These are phyloP conservation scores for Synergus japonicus DNA, from an alignment of 2,888 invertebrate genomes.

Conservation along the genomic window DNA sequence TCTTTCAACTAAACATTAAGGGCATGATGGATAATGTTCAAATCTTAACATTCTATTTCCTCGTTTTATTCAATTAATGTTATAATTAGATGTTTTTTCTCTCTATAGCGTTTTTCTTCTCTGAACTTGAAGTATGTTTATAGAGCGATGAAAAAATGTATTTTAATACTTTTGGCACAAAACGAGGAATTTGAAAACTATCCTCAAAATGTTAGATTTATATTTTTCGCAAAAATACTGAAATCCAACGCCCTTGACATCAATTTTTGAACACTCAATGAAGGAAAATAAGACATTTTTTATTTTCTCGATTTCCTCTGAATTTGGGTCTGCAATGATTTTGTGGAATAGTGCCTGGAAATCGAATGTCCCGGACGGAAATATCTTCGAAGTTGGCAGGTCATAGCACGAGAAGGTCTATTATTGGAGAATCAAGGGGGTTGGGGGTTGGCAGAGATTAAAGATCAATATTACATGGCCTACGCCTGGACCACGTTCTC, in stretches of 20 bases:
- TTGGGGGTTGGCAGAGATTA: constrained; percentile 59
- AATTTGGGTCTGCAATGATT: neutral
- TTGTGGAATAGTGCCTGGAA: neutral
- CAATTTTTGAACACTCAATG: neutral
- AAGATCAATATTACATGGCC: constrained; percentile 64
- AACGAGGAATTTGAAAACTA: too few species aligned
- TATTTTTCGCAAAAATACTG: too few species aligned
- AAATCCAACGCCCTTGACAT: too few species aligned
- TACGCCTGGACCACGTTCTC: constrained; percentile 14
- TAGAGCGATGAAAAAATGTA: too few species aligned
- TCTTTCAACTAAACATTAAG: neutral
- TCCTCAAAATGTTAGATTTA: too few species aligned
- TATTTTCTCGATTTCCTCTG: neutral
- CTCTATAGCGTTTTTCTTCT: too few species aligned
- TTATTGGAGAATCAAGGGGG: neutral
- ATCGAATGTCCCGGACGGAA: constrained; percentile 17
- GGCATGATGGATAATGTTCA: neutral
- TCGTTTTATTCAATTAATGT: too few species aligned
- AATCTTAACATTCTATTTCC: neutral
- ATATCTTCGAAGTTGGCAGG: constrained; percentile 19
- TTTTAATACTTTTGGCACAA: too few species aligned
- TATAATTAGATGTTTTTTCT: too few species aligned
- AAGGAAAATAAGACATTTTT: neutral
- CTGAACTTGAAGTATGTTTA: too few species aligned
- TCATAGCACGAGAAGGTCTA: constrained; percentile 9